Evolutionary conservation across 1,140 invertebrate genomes (phyloP).

Genomic region (Monomorium pharaonis): DNA sequence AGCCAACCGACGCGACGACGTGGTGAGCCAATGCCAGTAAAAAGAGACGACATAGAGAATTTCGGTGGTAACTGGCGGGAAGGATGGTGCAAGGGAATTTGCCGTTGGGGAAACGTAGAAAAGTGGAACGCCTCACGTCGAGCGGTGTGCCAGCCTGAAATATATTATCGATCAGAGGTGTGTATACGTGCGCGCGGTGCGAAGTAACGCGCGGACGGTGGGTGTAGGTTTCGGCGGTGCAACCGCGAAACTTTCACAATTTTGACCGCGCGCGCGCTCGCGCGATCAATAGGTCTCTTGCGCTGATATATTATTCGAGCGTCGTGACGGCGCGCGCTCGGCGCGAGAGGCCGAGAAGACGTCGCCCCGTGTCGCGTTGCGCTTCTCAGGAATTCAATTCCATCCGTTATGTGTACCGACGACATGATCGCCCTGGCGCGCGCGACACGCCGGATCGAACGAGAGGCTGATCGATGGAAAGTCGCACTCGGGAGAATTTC

Average conservation of each 20-base stretch:
- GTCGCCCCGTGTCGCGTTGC: background rate
- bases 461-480: slow-evolving; percentile 68
- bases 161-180: slow-evolving; percentile 57
- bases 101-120: slow-evolving; percentile 52
- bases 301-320: slow-evolving; percentile 69
- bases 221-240: background rate
- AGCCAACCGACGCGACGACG: background rate
- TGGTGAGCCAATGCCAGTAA: slow-evolving; percentile 34
- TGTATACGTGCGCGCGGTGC: background rate
- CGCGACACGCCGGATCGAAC: slow-evolving; percentile 27
- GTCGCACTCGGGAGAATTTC: slow-evolving; percentile 34
- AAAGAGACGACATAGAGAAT: slow-evolving; percentile 53
- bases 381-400: slow-evolving; percentile 62
- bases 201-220: slow-evolving; percentile 5
- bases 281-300: slow-evolving; percentile 55
- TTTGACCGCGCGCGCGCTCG: slow-evolving; percentile 65
- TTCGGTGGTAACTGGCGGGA: slow-evolving; percentile 34
- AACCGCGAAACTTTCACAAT: slow-evolving; percentile 71
- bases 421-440: slow-evolving; percentile 49
- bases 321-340: slow-evolving; percentile 28
- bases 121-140: slow-evolving; percentile 60
- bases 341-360: slow-evolving; percentile 7
- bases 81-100: background rate
- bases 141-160: slow-evolving; percentile 57
- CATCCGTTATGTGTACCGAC: slow-evolving; percentile 42